These are phyloP conservation scores for Tupaia chinensis DNA, from an alignment of 2,113 vertebrate genomes.

Conservation along the genomic window DNA sequence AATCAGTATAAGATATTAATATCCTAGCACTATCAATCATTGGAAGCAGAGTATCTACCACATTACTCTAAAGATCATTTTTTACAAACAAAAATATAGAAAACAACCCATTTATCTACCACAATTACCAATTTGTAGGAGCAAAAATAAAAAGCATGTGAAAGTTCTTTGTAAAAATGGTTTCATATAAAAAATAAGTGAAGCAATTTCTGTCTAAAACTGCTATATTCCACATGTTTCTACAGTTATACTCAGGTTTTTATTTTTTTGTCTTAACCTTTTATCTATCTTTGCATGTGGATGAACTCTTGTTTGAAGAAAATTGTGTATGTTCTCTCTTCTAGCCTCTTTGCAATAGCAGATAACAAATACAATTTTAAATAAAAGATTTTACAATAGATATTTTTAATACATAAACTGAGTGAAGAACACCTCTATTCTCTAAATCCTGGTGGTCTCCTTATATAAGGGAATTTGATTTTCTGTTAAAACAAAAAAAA, in stretches of 20 bases:
- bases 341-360: background rate
- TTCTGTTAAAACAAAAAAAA: background rate
- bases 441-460: background rate
- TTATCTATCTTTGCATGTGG: background rate
- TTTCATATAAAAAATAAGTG: background rate
- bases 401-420: background rate
- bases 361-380: conserved; percentile 3
- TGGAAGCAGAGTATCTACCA: background rate
- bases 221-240: background rate
- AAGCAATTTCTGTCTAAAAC: background rate
- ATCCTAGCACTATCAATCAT: background rate
- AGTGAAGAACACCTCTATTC: background rate
- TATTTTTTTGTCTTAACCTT: background rate
- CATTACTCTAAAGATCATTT: conserved; percentile 21
- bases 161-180: background rate
- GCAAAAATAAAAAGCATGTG: background rate
- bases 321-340: background rate
- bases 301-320: background rate
- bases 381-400: background rate
- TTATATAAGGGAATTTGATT: background rate
- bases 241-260: background rate
- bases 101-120: background rate
- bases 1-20: background rate
- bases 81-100: background rate
- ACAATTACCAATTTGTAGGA: background rate